Base-by-base conservation (phyloP, 35 echinoderm and acorn worm species). In the Eucidaris tribuloides region DNA sequence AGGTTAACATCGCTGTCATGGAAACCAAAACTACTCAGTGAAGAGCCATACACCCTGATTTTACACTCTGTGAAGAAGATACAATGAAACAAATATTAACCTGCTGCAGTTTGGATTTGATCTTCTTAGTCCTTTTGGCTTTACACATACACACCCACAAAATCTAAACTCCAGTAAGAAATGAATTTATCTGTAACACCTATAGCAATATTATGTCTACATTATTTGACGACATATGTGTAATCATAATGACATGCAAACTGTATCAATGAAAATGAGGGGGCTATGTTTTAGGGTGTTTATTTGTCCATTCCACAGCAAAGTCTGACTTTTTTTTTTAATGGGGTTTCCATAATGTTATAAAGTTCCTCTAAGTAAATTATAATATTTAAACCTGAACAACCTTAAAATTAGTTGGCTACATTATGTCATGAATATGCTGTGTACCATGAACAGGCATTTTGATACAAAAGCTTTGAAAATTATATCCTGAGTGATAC, bases 1-100 rank as follows among this genome's bases (percentile, higher is more conserved):
- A 99, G 87, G 46, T 99, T 93, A 0, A 99, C 62, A 80, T 91
- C 87, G 72, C 90, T 87, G 30, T 89, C 77, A 29, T 90, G 89
- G 79, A 99, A 93, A 74, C 96, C 96, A 74, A 99, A 90, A 20
- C 96, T 84, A 84, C 90, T 99, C 24, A 83, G 11, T 59, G 96
- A 99, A 27, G 96, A 99, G 13, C 96, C 96, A 85, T 93, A 99
- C 39, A 99, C n/a, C 54, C 79, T 62, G 14, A 96, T 84, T 29
- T 46, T 9, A 65, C 88, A 90, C 42, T 87, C 92, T 95, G 78
- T 29, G 18, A 46, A 18, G 42, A 32, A 29, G 15, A 65, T 59
- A 71, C 28, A 79, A 48, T 11, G 40, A 3, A 76, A 27, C 0
- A 18, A 27, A 14, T 66, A 66, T 11, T 66, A 3, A n/a, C n/a